A percentile compares a stretch with the other conserved stretches of the same genome.
phyloP scores from a whole-genome alignment of 2,113 vertebrate species.

The Oceanodroma tethys region DNA sequence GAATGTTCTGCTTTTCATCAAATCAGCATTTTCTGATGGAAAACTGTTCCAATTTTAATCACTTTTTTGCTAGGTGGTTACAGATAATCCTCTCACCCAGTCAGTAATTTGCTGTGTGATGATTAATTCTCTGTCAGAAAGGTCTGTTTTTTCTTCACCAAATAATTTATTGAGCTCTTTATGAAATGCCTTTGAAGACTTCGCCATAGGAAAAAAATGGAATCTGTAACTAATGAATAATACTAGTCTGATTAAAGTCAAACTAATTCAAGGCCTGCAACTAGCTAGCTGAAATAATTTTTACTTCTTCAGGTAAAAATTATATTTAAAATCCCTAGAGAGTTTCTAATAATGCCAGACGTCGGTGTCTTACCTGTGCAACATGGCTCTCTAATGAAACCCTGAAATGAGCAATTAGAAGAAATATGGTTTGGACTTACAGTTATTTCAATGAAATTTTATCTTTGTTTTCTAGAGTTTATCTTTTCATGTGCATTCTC shows the following conservation, averaged over 20 bases:
- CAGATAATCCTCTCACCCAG: background rate
- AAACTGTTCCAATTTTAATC: background rate
- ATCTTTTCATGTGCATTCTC: background rate
- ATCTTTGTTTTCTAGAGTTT: background rate
- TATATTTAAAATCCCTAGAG: background rate
- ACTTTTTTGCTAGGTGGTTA: background rate
- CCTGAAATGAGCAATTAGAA: background rate
- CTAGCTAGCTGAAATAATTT: slow-evolving; percentile 19
- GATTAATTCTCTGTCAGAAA: slow-evolving; percentile 17
- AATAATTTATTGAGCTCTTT: background rate
- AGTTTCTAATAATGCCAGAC: background rate
- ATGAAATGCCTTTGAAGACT: slow-evolving; percentile 10
- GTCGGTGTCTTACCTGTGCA: background rate
- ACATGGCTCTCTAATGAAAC: background rate
- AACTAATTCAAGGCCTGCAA: slow-evolving; percentile 1
- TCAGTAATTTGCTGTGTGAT: background rate
- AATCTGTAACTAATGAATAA: slow-evolving; percentile 44
- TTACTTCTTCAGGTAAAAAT: slow-evolving; percentile 8
- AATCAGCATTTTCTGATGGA: background rate
- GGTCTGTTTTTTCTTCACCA: background rate
- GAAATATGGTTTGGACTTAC: background rate
- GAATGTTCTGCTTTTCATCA: background rate
- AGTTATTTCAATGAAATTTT: background rate
- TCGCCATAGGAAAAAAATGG: background rate
- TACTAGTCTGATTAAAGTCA: slow-evolving; percentile 31